A percentile compares a stretch with the other conserved stretches of the same genome.
Conservation (phyloP, 2,888 invertebrate species). For the Dorcus hopei region DNA sequence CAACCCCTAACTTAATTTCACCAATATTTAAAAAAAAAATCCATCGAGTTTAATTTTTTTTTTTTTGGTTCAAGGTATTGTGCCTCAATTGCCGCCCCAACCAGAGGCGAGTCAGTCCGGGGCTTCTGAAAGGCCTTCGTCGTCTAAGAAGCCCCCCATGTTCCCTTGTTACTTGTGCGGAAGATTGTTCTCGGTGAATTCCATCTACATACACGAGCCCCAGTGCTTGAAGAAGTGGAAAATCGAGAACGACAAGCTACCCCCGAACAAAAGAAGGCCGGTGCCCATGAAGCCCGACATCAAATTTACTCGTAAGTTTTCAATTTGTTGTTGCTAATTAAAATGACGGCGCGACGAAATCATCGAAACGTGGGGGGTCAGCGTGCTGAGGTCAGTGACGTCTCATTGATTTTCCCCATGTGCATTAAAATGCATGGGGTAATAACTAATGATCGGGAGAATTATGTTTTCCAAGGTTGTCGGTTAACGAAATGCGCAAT, state of each 20-base stretch:
- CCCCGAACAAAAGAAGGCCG: conserved; percentile 52
- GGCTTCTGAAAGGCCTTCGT: conserved; percentile 9
- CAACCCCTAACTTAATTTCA: neutral
- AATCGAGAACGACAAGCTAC: conserved; percentile 59
- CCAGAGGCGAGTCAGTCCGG: neutral
- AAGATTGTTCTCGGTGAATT: conserved; percentile 60
- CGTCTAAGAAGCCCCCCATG: conserved; percentile 36
- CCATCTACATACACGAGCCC: conserved; percentile 63
- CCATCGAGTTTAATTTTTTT: neutral
- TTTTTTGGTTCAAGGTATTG: neutral
- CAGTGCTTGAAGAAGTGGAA: conserved; percentile 66
- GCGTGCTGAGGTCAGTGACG: no score
- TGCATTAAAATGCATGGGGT: no score
- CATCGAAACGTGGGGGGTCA: neutral
- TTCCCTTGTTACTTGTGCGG: conserved; percentile 64
- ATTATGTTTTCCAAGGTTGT: no score
- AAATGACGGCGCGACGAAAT: neutral
- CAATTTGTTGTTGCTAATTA: neutral
- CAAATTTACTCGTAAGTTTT: conserved; percentile 48
- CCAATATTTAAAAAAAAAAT: neutral
- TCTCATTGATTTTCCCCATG: no score
- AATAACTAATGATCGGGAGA: no score
- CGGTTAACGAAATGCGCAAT: no score
- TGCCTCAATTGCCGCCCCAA: neutral
- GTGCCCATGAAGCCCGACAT: conserved; percentile 59